Conservation (phyloP, 2,113 vertebrate species). For the Leptosomus discolor region DNA sequence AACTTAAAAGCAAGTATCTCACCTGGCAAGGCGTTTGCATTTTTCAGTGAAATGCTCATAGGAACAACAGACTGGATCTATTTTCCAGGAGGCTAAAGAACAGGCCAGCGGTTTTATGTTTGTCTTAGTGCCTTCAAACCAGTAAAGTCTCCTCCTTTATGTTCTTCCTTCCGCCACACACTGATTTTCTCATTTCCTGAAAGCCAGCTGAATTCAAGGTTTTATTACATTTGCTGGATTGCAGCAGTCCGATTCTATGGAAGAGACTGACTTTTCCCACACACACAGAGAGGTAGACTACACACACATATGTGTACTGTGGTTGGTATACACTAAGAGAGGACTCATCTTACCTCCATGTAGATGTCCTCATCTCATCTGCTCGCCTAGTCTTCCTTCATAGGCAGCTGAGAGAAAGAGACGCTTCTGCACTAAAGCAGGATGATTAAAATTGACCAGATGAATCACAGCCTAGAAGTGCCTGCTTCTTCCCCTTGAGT, state of each 20-base stretch:
- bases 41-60: slow-evolving; percentile 37
- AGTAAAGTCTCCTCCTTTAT: not conserved
- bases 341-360: not conserved
- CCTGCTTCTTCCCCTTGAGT: not conserved
- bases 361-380: not conserved
- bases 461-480: not conserved
- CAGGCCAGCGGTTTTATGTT: not conserved
- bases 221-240: not conserved
- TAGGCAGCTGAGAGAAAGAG: not conserved
- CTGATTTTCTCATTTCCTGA: slow-evolving; percentile 50
- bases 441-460: not conserved
- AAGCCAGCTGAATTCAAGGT: not conserved
- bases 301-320: not conserved
- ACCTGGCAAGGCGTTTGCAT: slow-evolving; percentile 35
- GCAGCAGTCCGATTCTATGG: not conserved
- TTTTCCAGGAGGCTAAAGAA: slow-evolving; percentile 10
- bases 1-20: slow-evolving; percentile 20
- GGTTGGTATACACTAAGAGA: not conserved
- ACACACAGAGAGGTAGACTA: not conserved
- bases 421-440: not conserved
- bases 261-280: not conserved
- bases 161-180: not conserved
- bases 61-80: not conserved
- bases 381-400: not conserved
- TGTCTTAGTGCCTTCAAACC: slow-evolving; percentile 15